Conservation (phyloP, 1,140 invertebrate species). For the Zaprionus ghesquierei region DNA sequence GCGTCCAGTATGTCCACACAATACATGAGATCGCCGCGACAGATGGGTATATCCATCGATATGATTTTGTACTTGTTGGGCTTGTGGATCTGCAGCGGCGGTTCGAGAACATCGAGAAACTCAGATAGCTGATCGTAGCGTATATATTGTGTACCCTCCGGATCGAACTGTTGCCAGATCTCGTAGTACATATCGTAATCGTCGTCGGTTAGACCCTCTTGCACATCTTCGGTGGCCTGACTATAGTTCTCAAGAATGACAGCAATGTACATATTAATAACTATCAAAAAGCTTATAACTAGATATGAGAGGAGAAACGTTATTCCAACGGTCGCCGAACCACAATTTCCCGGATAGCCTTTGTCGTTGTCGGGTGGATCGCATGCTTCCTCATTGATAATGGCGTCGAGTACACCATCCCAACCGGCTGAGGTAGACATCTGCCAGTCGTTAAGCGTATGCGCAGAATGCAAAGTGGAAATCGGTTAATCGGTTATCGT, state of each 20-base stretch:
- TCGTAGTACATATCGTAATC: constrained; percentile 99
- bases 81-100: constrained; percentile 97
- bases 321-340: constrained; percentile 95
- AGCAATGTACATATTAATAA: constrained; percentile 99
- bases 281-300: constrained; percentile 98
- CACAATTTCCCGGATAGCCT: constrained; percentile 94
- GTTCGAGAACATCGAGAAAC: constrained; percentile 96
- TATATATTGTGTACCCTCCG: constrained; percentile 98
- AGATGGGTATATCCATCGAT: constrained; percentile 99
- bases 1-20: constrained; percentile 99
- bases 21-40: constrained; percentile 97
- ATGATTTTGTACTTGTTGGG: constrained; percentile 99
- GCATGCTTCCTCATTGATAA: constrained; percentile 98
- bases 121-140: constrained; percentile 96
- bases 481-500: constrained; percentile 8
- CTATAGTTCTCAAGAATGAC: constrained; percentile 99
- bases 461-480: constrained; percentile 23
- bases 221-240: constrained; percentile 98
- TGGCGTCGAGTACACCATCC: constrained; percentile 97
- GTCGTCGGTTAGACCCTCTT: constrained; percentile 98
- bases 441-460: constrained; percentile 83
- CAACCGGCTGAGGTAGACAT: constrained; percentile 99
- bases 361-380: constrained; percentile 92
- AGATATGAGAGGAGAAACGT: constrained; percentile 97
- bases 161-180: constrained; percentile 99